Evolutionary conservation across 1,140 invertebrate genomes (phyloP), one percentile per base, ranked within the genome.

Genomic region (Eumaeus atala): DNA sequence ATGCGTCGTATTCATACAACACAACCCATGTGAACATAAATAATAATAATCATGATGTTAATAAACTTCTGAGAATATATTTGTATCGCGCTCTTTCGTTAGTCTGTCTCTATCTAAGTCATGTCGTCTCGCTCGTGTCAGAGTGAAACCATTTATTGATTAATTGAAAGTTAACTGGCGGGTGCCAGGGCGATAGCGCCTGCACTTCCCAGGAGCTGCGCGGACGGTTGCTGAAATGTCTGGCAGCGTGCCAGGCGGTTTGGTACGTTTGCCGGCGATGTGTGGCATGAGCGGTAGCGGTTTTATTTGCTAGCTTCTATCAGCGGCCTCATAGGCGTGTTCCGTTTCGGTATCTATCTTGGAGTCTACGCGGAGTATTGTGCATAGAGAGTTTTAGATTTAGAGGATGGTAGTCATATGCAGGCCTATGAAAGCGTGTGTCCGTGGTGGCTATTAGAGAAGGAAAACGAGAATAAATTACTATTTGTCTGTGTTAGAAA

Each of bases 201-300:
- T 37, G 50, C 50, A 40, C 50, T 44, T 44, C 40, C 40, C 16
- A 16, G 9, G 14, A 16, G 40, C n/a, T n/a, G 38, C 12, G 38
- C 9, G 12, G 11, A 14, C 40, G 36, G 17, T 28, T 2, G 21
- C 21, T 28, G 21, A 28, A 18, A 14, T 16, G 37, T 40, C 38
- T 51, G 50, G 50, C 18, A 16, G 8, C 9, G 9, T 14, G 40
- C 40, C 40, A 44, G 14, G 40, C 17, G 21, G 21, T 44, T 44
- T 44, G 40, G 16, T 14, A 16, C 12, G 40, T 9, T 7, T 5
- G 14, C 14, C 1, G 12, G 3, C 9, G 40, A 14, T 17, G 40
- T 9, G 14, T 9, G 40, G 9, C 14, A 37, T 44, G 9, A 16
- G 40, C 40, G 40, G 40, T 17, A 14, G 14, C 40, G 14, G 38